These are phyloP conservation scores for Epizoanthus ramosus DNA, from an alignment of 92 coral and sea anemone genomes.

Conservation along the genomic window DNA sequence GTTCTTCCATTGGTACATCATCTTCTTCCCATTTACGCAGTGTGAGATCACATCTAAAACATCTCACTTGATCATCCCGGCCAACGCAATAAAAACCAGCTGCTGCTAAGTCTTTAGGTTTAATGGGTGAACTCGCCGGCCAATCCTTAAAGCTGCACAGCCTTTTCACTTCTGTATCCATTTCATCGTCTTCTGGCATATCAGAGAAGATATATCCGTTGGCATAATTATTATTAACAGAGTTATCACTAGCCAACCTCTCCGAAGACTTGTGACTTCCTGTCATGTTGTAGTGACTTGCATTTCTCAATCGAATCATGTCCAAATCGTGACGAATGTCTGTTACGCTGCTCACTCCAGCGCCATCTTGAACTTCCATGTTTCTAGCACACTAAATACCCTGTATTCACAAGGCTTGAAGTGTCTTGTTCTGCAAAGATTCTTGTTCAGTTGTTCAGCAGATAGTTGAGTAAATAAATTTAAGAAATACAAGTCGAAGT, in stretches of 20 bases:
- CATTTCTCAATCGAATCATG: not conserved
- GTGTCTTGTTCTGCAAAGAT: not conserved
- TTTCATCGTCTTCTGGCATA: constrained; percentile 72
- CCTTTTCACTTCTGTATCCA: constrained; percentile 77
- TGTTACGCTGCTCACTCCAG: not conserved
- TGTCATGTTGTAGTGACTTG: not conserved
- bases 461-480: too few species aligned
- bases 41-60: constrained; percentile 80
- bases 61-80: constrained; percentile 75
- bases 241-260: not conserved
- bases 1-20: constrained; percentile 82
- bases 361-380: constrained; percentile 27
- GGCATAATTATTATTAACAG: not conserved
- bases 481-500: too few species aligned
- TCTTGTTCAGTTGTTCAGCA: too few species aligned
- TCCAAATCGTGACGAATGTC: not conserved
- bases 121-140: constrained; percentile 69
- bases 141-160: constrained; percentile 71
- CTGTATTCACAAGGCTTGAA: not conserved
- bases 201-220: constrained; percentile 45
- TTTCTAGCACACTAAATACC: not conserved
- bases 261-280: not conserved
- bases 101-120: constrained; percentile 71
- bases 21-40: constrained; percentile 73
- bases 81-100: constrained; percentile 87